These are phyloP conservation scores for Cryptomyrus ogoouensis DNA, from an alignment of 2,113 vertebrate genomes.

Conservation along the genomic window DNA sequence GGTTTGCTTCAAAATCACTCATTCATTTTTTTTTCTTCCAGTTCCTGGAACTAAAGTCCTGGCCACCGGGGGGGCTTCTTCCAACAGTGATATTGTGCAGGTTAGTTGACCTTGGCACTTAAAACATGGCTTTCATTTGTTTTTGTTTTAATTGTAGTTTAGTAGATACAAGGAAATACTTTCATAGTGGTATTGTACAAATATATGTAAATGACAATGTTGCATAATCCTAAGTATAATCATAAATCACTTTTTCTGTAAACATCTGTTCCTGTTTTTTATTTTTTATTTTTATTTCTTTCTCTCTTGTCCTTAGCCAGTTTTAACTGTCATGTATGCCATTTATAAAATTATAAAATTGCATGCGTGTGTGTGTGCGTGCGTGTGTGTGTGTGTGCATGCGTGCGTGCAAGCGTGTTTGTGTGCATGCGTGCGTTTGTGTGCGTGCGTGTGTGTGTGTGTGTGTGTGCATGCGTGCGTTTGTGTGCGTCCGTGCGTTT, in stretches of 20 bases:
- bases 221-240: neutral
- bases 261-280: neutral
- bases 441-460: no score
- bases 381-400: no score
- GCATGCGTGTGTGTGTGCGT: no score
- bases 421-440: no score
- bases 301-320: neutral
- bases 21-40: slow-evolving; percentile 48
- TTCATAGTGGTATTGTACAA: neutral
- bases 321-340: neutral
- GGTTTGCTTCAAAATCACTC: neutral
- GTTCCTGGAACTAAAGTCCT: slow-evolving; percentile 78
- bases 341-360: no score
- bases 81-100: slow-evolving; percentile 80
- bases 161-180: neutral
- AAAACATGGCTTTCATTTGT: neutral
- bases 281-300: neutral
- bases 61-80: slow-evolving; percentile 88
- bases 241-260: neutral
- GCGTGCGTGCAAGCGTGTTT: no score
- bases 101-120: slow-evolving; percentile 47
- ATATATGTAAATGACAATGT: neutral
- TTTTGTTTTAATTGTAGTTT: neutral
- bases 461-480: no score
- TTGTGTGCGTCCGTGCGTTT: no score